These are phyloP conservation scores for Drosophila simulans DNA, from an alignment of 1,140 invertebrate genomes.

Conservation along the genomic window DNA sequence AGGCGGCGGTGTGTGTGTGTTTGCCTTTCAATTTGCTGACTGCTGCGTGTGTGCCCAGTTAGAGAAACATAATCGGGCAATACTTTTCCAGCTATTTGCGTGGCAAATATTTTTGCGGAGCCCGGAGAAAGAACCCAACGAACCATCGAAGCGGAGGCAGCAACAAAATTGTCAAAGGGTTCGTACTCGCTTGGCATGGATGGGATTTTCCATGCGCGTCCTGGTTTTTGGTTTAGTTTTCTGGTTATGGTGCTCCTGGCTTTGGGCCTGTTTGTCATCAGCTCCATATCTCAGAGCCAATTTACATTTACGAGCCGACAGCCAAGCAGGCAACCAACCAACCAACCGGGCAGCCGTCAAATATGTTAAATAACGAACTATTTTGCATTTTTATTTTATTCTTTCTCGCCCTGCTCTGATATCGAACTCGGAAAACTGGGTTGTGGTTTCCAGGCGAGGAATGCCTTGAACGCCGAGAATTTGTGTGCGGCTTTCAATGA, in stretches of 20 bases:
- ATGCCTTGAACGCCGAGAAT: constrained; percentile 62
- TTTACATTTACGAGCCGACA: constrained; percentile 65
- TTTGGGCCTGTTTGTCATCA: constrained; percentile 67
- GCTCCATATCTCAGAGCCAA: constrained; percentile 63
- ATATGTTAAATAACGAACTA: constrained; percentile 83
- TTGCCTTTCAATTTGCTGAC: constrained; percentile 74
- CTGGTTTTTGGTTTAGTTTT: constrained; percentile 7
- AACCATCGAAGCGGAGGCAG: constrained; percentile 48
- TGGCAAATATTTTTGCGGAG: constrained; percentile 64
- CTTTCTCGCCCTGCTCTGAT: constrained; percentile 16
- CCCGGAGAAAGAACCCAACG: constrained; percentile 41
- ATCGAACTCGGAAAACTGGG: constrained; percentile 7
- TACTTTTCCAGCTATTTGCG: constrained; percentile 71
- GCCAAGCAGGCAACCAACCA: constrained; percentile 26
- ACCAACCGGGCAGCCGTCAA: constrained; percentile 50
- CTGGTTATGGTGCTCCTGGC: constrained; percentile 4
- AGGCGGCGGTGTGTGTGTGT: constrained; percentile 32
- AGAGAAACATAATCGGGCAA: constrained; percentile 67
- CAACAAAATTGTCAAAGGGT: constrained; percentile 71
- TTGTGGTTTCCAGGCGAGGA: constrained; percentile 40
- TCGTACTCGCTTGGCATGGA: background rate
- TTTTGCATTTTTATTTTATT: constrained; percentile 79
- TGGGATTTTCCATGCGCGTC: constrained; percentile 19
- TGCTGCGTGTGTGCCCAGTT: constrained; percentile 65
- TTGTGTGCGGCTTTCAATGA: constrained; percentile 63